phyloP scores from a whole-genome alignment of 2,113 vertebrate species.

The Orthonyx spaldingii region DNA sequence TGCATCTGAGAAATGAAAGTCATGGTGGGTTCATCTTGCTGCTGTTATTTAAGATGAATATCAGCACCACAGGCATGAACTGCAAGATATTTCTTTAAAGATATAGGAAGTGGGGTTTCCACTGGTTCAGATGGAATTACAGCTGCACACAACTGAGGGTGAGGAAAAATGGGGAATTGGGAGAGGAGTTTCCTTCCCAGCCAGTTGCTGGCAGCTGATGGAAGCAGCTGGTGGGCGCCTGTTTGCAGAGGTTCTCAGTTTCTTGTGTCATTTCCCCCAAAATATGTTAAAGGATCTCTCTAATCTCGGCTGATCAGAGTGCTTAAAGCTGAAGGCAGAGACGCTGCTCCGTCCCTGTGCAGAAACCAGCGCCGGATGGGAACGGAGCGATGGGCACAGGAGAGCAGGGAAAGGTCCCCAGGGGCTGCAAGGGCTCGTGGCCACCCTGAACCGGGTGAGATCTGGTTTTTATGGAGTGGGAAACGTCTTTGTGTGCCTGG shows the following conservation, averaged over 20 bases:
- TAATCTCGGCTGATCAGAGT: not conserved
- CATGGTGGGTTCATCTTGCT: not conserved
- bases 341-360: not conserved
- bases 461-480: fast-evolving
- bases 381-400: not conserved
- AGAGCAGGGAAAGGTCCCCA: fast-evolving
- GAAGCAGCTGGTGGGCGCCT: not conserved
- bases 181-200: not conserved
- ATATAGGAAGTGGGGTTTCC: not conserved
- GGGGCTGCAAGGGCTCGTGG: fast-evolving
- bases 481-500: not conserved
- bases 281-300: not conserved
- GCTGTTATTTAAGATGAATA: not conserved
- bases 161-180: fast-evolving
- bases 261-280: not conserved
- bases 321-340: not conserved
- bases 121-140: not conserved
- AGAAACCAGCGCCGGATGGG: fast-evolving
- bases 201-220: not conserved
- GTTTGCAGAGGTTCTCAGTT: not conserved
- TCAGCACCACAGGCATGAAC: not conserved
- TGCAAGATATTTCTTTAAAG: not conserved
- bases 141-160: fast-evolving
- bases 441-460: not conserved
- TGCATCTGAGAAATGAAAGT: not conserved